Conservation (phyloP, 2,113 vertebrate genomes). For the Tenrec ecaudatus region DNA sequence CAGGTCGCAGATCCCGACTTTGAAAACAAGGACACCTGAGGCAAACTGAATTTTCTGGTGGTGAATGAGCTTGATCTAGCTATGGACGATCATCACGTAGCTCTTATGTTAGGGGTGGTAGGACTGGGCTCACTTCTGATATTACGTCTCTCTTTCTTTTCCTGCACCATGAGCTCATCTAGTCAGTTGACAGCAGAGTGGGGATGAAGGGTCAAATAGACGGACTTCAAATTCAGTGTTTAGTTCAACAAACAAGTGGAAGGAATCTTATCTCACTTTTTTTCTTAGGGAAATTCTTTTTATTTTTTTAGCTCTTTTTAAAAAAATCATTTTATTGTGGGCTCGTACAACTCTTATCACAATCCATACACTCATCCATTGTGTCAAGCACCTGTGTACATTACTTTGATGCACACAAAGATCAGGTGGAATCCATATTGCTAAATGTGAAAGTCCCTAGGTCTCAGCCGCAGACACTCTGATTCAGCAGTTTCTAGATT, state of each 20-base stretch:
- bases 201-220: neutral
- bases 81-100: neutral
- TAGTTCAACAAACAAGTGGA: neutral
- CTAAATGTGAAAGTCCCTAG: neutral
- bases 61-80: neutral
- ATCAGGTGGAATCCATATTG: neutral
- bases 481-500: neutral
- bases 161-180: neutral
- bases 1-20: neutral
- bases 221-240: neutral
- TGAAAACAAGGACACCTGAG: neutral
- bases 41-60: neutral
- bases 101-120: neutral
- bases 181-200: neutral
- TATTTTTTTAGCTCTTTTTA: too few relatives aligned
- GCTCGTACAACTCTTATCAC: too few relatives aligned
- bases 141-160: neutral
- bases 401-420: neutral
- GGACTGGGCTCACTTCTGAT: too few relatives aligned
- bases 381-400: too few relatives aligned
- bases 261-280: neutral
- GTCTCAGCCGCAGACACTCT: neutral
- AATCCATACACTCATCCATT: too few relatives aligned
- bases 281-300: constrained; percentile 7
- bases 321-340: too few relatives aligned